Evolutionary conservation across 2,888 invertebrate genomes (phyloP).

Genomic region (Deroplatys truncata): DNA sequence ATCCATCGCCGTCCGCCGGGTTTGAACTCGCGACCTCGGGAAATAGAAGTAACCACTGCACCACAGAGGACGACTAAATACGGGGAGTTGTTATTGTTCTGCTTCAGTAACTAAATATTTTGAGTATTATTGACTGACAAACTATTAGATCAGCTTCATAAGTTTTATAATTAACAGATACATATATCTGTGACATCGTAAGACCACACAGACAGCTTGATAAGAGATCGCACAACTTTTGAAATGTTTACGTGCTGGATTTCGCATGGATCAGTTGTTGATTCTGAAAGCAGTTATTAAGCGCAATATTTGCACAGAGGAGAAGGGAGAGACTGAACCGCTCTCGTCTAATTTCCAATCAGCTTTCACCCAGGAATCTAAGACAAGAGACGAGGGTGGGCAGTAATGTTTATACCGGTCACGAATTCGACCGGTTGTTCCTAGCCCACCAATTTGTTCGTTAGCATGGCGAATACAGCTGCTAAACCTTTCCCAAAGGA

Average conservation of each 20-base stretch:
- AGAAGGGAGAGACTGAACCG: background rate
- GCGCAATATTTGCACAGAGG: background rate
- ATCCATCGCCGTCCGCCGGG: no score
- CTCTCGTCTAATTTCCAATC: background rate
- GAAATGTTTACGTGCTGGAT: background rate
- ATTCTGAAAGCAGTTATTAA: background rate
- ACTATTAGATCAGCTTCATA: no score
- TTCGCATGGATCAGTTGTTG: background rate
- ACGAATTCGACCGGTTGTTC: conserved; percentile 11
- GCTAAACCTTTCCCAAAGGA: background rate
- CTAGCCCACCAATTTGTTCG: background rate
- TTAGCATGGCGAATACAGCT: background rate
- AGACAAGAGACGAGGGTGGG: background rate
- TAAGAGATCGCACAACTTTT: background rate
- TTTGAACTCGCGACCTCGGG: no score
- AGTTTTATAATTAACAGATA: no score
- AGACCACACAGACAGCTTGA: background rate
- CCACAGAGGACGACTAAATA: no score
- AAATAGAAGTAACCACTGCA: no score
- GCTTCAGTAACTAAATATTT: no score
- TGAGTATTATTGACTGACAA: no score
- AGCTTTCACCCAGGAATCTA: background rate
- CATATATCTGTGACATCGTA: no score
- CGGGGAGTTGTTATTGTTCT: no score
- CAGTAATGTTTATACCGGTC: background rate